Evolutionary conservation across 2,797 vertebrate species (phyloP).

Genomic region (Gymnocypris eckloni): DNA sequence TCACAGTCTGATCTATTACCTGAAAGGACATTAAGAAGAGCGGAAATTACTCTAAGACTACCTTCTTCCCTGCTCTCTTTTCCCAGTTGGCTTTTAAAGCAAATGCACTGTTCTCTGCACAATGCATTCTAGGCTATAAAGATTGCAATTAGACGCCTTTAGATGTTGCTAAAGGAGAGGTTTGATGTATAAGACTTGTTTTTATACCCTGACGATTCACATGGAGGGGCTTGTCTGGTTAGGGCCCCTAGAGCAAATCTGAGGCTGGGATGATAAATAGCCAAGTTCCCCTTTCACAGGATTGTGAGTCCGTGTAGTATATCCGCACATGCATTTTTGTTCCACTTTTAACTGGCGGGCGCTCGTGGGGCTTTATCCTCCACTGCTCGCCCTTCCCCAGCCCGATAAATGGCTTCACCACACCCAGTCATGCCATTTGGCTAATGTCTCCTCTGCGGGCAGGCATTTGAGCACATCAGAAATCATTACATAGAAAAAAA

Average conservation of each 20-base stretch:
- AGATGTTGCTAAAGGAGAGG: constrained; percentile 39
- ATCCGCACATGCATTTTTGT: constrained; percentile 53
- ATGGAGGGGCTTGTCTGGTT: constrained; percentile 60
- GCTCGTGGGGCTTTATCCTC: constrained; percentile 47
- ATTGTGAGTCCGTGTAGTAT: constrained; percentile 58
- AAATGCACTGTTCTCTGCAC: constrained; percentile 26
- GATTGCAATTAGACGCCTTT: constrained; percentile 34
- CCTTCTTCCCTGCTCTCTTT: constrained; percentile 26
- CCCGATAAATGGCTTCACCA: constrained; percentile 53
- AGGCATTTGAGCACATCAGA: constrained; percentile 51
- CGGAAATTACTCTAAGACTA: constrained; percentile 29
- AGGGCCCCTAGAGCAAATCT: constrained; percentile 57
- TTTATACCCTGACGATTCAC: constrained; percentile 66
- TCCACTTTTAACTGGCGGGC: constrained; percentile 65
- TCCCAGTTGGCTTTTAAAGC: constrained; percentile 35
- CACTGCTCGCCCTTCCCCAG: background rate
- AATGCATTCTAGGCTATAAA: constrained; percentile 23
- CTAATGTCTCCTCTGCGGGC: constrained; percentile 58
- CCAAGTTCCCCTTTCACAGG: constrained; percentile 49
- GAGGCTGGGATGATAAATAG: constrained; percentile 71
- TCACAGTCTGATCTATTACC: constrained; percentile 43
- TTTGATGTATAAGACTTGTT: constrained; percentile 30
- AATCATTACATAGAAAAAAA: constrained; percentile 49
- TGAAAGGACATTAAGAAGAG: constrained; percentile 44
- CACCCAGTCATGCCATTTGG: constrained; percentile 41